Conservation (phyloP, 2,888 invertebrate species). For the Pinctada fucata region DNA sequence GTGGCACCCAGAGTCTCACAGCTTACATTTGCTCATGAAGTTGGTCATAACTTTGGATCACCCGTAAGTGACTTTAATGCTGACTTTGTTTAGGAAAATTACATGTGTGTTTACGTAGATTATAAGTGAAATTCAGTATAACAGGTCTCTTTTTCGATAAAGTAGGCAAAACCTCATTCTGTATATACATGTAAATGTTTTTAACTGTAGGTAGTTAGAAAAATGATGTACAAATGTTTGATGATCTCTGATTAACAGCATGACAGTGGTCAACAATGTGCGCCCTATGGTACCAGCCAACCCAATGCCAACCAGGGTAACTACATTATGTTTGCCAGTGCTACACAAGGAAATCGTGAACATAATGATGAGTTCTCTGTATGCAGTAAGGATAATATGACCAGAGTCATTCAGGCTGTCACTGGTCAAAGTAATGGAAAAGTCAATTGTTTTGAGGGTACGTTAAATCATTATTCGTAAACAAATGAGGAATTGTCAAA, state of each 20-base stretch:
- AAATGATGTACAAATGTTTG: neutral
- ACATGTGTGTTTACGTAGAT: too few species aligned
- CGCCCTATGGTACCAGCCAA: slow-evolving; percentile 76
- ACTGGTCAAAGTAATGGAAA: slow-evolving; percentile 88
- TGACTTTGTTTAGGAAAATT: too few species aligned
- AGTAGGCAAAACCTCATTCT: too few species aligned
- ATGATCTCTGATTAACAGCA: slow-evolving; percentile 81
- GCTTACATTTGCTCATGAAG: slow-evolving; percentile 97
- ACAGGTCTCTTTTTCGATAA: too few species aligned
- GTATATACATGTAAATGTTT: neutral
- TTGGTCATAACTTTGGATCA: slow-evolving; percentile 97
- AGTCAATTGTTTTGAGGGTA: slow-evolving; percentile 91
- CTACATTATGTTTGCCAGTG: slow-evolving; percentile 99
- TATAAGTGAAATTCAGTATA: too few species aligned
- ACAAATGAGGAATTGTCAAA: too few species aligned
- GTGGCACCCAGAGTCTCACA: slow-evolving; percentile 93
- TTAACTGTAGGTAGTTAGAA: neutral
- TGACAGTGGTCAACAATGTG: slow-evolving; percentile 82
- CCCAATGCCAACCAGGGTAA: slow-evolving; percentile 96
- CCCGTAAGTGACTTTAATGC: slow-evolving; percentile 44
- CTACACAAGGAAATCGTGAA: slow-evolving; percentile 97
- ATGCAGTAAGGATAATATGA: slow-evolving; percentile 96
- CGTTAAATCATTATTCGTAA: slow-evolving; percentile 41
- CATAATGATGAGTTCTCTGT: slow-evolving; percentile 98
- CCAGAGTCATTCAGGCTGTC: slow-evolving; percentile 94